Conservation (phyloP, 1,140 invertebrate species). For the Acromyrmex heyeri region DNA sequence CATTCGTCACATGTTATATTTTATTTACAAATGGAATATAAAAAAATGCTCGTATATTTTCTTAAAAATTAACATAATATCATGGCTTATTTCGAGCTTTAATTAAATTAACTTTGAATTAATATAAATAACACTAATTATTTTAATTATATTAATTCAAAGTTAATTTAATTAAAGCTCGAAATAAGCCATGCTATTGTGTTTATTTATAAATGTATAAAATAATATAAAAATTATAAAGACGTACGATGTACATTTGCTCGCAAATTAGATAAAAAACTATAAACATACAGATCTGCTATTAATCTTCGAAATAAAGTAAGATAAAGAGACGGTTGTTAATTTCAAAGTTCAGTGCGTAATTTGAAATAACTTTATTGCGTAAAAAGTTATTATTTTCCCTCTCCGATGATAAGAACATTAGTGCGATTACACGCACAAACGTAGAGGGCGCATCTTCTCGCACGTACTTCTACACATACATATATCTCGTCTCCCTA, state of each 20-base stretch:
- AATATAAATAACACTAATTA: no score
- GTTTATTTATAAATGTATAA: background rate
- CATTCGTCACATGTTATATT: background rate
- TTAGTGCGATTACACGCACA: background rate
- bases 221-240: slow-evolving; percentile 3
- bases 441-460: background rate
- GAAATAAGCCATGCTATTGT: no score
- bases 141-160: no score
- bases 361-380: background rate
- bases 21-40: background rate
- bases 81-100: no score
- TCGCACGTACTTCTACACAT: background rate
- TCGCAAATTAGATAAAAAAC: background rate
- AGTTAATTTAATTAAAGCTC: no score
- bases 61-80: no score
- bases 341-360: background rate
- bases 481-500: background rate
- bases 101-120: no score
- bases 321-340: background rate
- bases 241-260: background rate
- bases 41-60: no score
- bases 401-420: background rate
- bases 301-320: background rate
- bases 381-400: background rate
- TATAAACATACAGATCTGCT: background rate